A percentile compares a stretch with the other conserved stretches of the same genome.
Conservation (phyloP, 2,888 invertebrate genomes). For the Sympetrum striolatum region DNA sequence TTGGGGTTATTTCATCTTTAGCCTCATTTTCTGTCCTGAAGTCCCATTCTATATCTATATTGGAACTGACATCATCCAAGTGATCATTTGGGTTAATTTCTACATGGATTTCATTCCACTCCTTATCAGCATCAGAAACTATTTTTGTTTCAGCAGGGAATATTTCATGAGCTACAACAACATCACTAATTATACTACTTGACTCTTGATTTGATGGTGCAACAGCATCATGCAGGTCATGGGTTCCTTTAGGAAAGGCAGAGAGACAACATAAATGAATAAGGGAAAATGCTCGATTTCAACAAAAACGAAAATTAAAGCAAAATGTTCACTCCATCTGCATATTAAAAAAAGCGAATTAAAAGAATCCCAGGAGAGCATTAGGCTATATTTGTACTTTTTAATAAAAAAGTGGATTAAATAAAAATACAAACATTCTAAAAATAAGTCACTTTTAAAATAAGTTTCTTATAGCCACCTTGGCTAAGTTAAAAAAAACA, state of each 20-base stretch:
- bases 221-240: slow-evolving; percentile 40
- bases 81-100: not conserved
- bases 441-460: not conserved
- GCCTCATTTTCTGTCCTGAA: slow-evolving; percentile 1
- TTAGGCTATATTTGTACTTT: not conserved
- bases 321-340: slow-evolving; percentile 5
- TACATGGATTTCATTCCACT: slow-evolving; percentile 16
- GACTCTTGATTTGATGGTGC: slow-evolving; percentile 38
- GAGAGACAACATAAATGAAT: slow-evolving; percentile 1
- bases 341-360: not conserved
- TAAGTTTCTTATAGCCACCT: not conserved
- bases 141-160: not conserved
- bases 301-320: slow-evolving; percentile 1
- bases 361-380: not conserved
- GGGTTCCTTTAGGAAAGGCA: slow-evolving; percentile 31
- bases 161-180: slow-evolving; percentile 27
- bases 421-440: not conserved
- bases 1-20: not conserved
- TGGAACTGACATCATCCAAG: not conserved
- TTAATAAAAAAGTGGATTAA: not conserved
- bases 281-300: not conserved
- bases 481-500: not conserved
- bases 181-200: slow-evolving; percentile 28
- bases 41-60: not conserved
- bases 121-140: not conserved